phyloP scores from a whole-genome alignment of 2,888 invertebrate species.

The Calliopum simillimum region DNA sequence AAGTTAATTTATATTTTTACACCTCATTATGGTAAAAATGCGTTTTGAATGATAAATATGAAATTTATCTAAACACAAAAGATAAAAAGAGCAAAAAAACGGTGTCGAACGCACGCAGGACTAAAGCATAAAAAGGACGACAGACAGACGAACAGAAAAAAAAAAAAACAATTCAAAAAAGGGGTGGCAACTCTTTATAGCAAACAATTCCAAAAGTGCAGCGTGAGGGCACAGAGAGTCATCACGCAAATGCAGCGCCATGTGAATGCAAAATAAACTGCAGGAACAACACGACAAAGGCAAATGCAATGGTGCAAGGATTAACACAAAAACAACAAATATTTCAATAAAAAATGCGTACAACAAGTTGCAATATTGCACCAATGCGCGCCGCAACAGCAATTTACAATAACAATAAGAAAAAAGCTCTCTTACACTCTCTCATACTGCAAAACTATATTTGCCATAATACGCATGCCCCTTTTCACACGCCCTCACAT shows the following conservation, averaged over 20 bases:
- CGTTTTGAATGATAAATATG: background rate
- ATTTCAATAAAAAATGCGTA: background rate
- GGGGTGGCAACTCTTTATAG: constrained; percentile 25
- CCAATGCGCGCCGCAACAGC: background rate
- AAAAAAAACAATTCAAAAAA: constrained; percentile 3
- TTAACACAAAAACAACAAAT: constrained; percentile 4
- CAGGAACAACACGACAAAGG: background rate
- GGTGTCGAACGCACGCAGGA: background rate
- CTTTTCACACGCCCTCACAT: constrained; percentile 14
- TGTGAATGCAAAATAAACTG: constrained; percentile 1
- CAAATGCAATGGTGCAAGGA: background rate
- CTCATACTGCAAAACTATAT: background rate
- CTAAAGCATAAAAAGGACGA: too few species aligned
- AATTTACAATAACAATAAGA: background rate
- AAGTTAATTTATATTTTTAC: constrained; percentile 30
- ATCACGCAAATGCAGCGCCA: constrained; percentile 14
- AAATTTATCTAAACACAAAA: background rate
- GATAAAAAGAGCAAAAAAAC: too few species aligned
- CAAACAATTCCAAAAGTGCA: background rate
- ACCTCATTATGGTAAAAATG: constrained; percentile 27
- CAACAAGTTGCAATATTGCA: constrained; percentile 10
- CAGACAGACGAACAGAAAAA: background rate
- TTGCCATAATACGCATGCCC: constrained; percentile 23
- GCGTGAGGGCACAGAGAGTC: background rate
- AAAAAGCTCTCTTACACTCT: background rate